Base-by-base conservation (phyloP, 2,888 invertebrate species). In the Drosophila melanosoma region DNA sequence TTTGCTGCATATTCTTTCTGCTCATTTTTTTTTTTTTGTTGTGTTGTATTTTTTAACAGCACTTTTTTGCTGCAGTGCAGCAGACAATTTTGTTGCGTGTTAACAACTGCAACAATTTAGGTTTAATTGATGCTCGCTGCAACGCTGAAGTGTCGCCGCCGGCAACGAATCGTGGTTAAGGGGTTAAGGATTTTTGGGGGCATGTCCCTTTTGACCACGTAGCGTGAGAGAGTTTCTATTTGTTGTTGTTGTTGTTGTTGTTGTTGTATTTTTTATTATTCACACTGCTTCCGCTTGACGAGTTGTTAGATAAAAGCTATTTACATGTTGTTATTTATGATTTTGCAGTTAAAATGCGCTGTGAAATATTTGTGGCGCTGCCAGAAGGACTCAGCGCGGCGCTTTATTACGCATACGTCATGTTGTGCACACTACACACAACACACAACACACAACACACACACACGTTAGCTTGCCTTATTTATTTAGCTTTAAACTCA, bases 21-120 rank as follows among this genome's bases (percentile, higher is more conserved):
- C 20, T 29, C 29, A 40, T 35, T 33, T 58, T 59, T 56, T 68
- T 56, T 76, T 67, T 23, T 23, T 23, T n/a, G n/a, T n/a, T 76
- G 29, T 77, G 80, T 83, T 82, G 49, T 54, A 57, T 57, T 60
- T 71, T 57, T 71, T 60, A 23, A 15, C 45, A 45, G 45, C 45
- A 45, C 45, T 74, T 79, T 76, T 77, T 71, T 26, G 36, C 76
- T 87, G 85, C 87, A 81, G 62, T 87, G 89, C 85, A 81, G 85
- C 85, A 83, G 87, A 89, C 89, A 87, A 87, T 87, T 87, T 89
- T 85, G 85, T 87, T 89, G 89, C 88, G 83, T 88, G 87, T 89
- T 88, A 88, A 88, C 87, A 88, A 88, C 87, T 87, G 89, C 89
- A 88, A 88, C 87, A 88, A 89, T 88, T 87, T 88, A 87, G 88